These are phyloP conservation scores for Philereme vetulata DNA, from an alignment of 2,888 invertebrate genomes.

Conservation along the genomic window DNA sequence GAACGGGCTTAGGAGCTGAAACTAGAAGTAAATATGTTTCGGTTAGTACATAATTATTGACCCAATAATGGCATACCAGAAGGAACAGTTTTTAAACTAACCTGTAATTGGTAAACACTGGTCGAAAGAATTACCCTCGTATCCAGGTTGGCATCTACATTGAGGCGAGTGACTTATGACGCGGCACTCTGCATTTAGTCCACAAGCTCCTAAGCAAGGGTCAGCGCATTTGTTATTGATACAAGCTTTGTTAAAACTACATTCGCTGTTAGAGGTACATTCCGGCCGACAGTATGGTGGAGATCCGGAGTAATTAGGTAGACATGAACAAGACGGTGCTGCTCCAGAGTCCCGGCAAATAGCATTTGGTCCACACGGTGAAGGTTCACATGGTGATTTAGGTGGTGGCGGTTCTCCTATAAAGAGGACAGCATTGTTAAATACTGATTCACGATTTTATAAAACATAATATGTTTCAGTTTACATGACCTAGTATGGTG, in stretches of 20 bases:
- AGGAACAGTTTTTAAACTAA: constrained; percentile 44
- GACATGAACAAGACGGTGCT: constrained; percentile 88
- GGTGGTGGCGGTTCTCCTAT: constrained; percentile 56
- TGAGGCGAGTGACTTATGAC: constrained; percentile 94
- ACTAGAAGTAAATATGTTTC: constrained; percentile 35
- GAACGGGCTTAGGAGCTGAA: constrained; percentile 50
- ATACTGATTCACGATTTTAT: background rate
- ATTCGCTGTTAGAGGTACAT: constrained; percentile 92
- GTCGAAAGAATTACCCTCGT: constrained; percentile 91
- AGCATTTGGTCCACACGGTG: constrained; percentile 92
- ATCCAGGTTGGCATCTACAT: constrained; percentile 89
- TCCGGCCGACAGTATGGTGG: constrained; percentile 92
- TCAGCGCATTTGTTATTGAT: constrained; percentile 90
- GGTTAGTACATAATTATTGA: background rate
- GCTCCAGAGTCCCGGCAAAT: constrained; percentile 84
- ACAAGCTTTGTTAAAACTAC: constrained; percentile 89
- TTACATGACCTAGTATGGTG: too few relatives aligned
- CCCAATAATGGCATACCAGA: background rate
- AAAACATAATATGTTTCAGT: too few relatives aligned
- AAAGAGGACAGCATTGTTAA: constrained; percentile 1
- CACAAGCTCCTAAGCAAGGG: constrained; percentile 92
- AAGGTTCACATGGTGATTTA: constrained; percentile 85
- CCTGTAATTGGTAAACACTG: constrained; percentile 80
- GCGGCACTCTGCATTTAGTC: constrained; percentile 89
- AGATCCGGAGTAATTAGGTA: constrained; percentile 87